Base-by-base conservation (phyloP, 2,797 vertebrate genomes). In the Sardinella longiceps region DNA sequence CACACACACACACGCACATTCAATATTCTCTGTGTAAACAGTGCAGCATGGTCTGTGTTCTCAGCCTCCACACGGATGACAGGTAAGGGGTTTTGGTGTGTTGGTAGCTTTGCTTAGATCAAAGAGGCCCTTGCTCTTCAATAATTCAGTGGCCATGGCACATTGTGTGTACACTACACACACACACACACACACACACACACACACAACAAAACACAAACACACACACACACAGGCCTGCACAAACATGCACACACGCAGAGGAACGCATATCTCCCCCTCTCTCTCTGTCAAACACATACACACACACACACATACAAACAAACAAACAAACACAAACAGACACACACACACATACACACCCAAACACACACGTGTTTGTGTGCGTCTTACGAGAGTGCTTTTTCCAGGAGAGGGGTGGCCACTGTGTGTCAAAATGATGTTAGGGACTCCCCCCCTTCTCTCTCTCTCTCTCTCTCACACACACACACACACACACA, bases 101-200 rank as follows among this genome's bases (percentile, higher is more conserved):
- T 88, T 89, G 50, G 85, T 90, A 87, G 86, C 88, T 86, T 88
- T 86, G 89, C 81, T 25, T 43, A 82, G 91, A 93, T 94, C 89
- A 93, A 92, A 91, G 92, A 89, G 88, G 90, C 84, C 83, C 45
- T 87, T 89, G 90, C 89, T 82, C 86, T 90, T 94, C 88, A 94
- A 93, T 94, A 92, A 93, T 94, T 94, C 91, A 94, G 88, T 58
- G 85, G 85, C 82, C 37, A 23, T 28, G 56, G 82, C 83, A 82
- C 50, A 87, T 77, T 77, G 81, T 87, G 88, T 90, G 88, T 90
- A 87, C 86, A 86, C 56, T 87, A 86, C 81, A 89, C 91, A 91
- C 88, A 88, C 90, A 89, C 85, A 88, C 88, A 89, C 89, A 90
- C 84, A 86, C 25, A 70, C 63, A 70, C 63, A 70, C n/a, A 25